phyloP scores from a whole-genome alignment of 2,888 invertebrate species.

The Rhagophthalmus giganteus region DNA sequence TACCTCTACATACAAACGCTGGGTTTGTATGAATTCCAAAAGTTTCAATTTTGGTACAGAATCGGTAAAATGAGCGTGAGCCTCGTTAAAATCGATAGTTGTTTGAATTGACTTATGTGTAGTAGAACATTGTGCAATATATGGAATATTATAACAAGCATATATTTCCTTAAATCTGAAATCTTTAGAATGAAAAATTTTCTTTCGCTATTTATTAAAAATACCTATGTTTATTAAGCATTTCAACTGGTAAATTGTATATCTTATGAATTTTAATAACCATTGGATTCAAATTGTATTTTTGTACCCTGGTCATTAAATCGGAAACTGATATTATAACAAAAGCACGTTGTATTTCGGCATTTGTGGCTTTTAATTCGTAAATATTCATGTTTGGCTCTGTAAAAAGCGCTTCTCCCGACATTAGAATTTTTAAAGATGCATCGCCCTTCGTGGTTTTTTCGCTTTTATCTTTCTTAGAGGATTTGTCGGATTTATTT shows the following conservation, averaged over 20 bases:
- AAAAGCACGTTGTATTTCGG: conserved; percentile 21
- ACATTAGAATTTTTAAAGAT: conserved; percentile 28
- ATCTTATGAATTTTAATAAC: conserved; percentile 36
- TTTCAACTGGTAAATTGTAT: conserved; percentile 34
- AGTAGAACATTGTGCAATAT: conserved; percentile 28
- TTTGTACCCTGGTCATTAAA: conserved; percentile 34
- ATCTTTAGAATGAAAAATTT: conserved; percentile 1
- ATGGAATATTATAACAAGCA: conserved; percentile 31
- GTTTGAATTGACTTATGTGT: conserved; percentile 21
- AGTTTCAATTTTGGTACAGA: conserved; percentile 26
- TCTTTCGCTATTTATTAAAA: background rate
- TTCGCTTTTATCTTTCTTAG: conserved; percentile 14
- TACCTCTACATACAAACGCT: conserved; percentile 33
- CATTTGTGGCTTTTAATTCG: conserved; percentile 25
- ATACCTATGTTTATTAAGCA: conserved; percentile 31
- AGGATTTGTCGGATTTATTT: conserved; percentile 10
- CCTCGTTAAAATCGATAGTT: conserved; percentile 33
- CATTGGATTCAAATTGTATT: conserved; percentile 32
- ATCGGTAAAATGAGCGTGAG: conserved; percentile 35
- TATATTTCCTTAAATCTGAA: conserved; percentile 35
- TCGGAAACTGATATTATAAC: conserved; percentile 28
- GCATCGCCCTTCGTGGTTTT: conserved; percentile 6
- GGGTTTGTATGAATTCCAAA: conserved; percentile 32
- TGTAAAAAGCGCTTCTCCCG: conserved; percentile 39
- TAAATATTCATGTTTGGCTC: conserved; percentile 33